Conservation (phyloP, 2,888 invertebrate genomes). For the Drosophila ezoana region DNA sequence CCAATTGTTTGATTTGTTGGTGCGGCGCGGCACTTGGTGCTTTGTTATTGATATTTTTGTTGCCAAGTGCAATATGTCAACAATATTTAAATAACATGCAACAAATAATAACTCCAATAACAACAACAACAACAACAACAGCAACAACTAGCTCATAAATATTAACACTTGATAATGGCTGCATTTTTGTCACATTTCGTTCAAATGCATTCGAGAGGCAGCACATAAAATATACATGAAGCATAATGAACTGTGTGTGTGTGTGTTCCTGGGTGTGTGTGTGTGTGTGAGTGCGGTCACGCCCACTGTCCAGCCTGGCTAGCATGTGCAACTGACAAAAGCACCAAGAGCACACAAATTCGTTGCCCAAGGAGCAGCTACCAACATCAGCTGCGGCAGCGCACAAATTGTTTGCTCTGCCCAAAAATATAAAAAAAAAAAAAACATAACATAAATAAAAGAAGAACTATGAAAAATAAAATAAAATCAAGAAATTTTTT, state of each 20-base stretch:
- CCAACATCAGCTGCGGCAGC: slow-evolving; percentile 18
- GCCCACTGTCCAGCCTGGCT: slow-evolving; percentile 31
- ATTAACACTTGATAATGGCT: slow-evolving; percentile 53
- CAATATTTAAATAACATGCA: slow-evolving; percentile 44
- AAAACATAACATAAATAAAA: slow-evolving; percentile 35
- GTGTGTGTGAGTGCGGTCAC: slow-evolving; percentile 18
- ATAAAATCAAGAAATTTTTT: slow-evolving; percentile 12
- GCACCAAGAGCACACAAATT: slow-evolving; percentile 50
- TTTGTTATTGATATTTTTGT: slow-evolving; percentile 39
- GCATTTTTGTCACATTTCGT: slow-evolving; percentile 47
- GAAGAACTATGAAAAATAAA: slow-evolving; percentile 29
- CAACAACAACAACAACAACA: slow-evolving; percentile 15
- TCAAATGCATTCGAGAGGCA: slow-evolving; percentile 30
- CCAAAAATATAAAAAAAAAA: slow-evolving; percentile 31
- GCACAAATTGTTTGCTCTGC: slow-evolving; percentile 37
- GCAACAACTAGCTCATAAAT: slow-evolving; percentile 37
- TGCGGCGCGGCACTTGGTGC: slow-evolving; percentile 17
- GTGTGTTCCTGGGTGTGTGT: neutral
- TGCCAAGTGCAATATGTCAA: slow-evolving; percentile 49
- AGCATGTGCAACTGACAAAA: slow-evolving; percentile 76
- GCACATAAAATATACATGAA: slow-evolving; percentile 53
- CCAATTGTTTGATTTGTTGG: slow-evolving; percentile 54
- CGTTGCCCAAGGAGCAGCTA: slow-evolving; percentile 30
- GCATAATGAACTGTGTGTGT: slow-evolving; percentile 46
- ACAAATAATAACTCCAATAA: slow-evolving; percentile 7